phyloP scores from a whole-genome alignment of 2,888 invertebrate species.

The Gandaritis pyraliata region DNA sequence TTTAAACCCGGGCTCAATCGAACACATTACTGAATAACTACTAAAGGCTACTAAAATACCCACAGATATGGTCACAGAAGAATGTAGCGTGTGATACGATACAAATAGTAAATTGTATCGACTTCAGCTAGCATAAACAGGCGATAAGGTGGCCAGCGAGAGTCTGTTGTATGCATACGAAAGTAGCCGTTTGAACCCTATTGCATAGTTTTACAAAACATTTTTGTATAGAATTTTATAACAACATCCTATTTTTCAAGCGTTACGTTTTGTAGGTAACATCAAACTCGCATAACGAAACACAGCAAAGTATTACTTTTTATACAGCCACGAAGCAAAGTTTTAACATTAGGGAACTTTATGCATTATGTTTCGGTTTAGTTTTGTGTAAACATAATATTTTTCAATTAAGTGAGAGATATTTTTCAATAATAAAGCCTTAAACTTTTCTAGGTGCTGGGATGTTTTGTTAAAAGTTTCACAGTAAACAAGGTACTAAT shows the following conservation, averaged over 20 bases:
- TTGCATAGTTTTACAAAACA: background rate
- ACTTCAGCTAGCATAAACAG: constrained; percentile 2
- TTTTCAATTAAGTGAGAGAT: constrained; percentile 23
- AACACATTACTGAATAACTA: too few species aligned
- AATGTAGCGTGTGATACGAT: background rate
- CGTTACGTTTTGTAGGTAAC: constrained; percentile 13
- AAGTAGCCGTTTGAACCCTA: constrained; percentile 4
- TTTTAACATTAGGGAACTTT: constrained; percentile 42
- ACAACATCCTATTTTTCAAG: constrained; percentile 13
- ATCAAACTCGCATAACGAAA: constrained; percentile 39
- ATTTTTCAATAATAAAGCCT: constrained; percentile 21
- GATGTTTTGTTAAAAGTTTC: constrained; percentile 4
- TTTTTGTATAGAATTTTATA: constrained; percentile 2
- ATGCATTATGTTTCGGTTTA: constrained; percentile 38
- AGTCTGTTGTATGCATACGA: constrained; percentile 11
- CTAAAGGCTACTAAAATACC: too few species aligned
- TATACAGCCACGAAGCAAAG: constrained; percentile 37
- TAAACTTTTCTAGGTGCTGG: constrained; percentile 4
- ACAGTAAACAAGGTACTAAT: constrained; percentile 2
- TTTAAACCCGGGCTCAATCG: too few species aligned
- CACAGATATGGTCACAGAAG: background rate
- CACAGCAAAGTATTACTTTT: constrained; percentile 33
- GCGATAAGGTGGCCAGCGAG: constrained; percentile 3
- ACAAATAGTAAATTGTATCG: background rate
- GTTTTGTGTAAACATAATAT: constrained; percentile 35